Percentiles rank a stretch among this genome's conserved stretches.
These are phyloP conservation scores for Puffinus mauretanicus DNA, from an alignment of 2,113 vertebrate genomes.

Conservation along the genomic window DNA sequence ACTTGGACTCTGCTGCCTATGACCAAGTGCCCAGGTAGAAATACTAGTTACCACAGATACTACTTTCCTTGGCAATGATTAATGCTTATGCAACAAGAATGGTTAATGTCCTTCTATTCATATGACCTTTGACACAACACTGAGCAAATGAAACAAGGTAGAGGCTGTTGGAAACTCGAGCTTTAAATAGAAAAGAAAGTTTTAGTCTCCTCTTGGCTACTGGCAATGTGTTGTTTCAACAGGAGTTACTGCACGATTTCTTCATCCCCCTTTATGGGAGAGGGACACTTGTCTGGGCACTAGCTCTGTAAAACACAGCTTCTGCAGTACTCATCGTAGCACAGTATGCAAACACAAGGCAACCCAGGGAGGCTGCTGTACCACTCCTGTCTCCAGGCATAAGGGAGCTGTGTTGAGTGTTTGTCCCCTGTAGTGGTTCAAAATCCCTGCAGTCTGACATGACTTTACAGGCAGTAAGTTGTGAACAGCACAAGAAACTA, in stretches of 20 bases:
- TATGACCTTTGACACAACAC: neutral
- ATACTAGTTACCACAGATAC: neutral
- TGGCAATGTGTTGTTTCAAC: neutral
- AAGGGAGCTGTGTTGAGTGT: neutral
- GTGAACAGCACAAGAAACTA: neutral
- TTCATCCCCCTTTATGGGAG: neutral
- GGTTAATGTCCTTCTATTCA: neutral
- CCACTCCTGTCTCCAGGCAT: neutral
- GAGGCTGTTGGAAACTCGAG: neutral
- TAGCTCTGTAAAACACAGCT: neutral
- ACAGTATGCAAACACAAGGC: neutral
- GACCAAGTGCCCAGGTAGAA: neutral
- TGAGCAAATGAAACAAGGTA: neutral
- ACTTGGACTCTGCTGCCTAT: neutral
- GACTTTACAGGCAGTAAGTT: neutral
- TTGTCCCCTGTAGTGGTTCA: neutral
- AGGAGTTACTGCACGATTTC: neutral
- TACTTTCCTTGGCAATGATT: neutral
- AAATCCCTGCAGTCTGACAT: neutral
- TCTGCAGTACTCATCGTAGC: neutral
- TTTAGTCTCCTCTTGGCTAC: neutral
- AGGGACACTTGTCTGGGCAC: neutral
- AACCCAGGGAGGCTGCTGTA: neutral
- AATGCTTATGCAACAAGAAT: neutral
- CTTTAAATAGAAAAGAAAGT: neutral